These are phyloP conservation scores for Dynastes grantii DNA, from an alignment of 2,888 invertebrate species.

Conservation along the genomic window DNA sequence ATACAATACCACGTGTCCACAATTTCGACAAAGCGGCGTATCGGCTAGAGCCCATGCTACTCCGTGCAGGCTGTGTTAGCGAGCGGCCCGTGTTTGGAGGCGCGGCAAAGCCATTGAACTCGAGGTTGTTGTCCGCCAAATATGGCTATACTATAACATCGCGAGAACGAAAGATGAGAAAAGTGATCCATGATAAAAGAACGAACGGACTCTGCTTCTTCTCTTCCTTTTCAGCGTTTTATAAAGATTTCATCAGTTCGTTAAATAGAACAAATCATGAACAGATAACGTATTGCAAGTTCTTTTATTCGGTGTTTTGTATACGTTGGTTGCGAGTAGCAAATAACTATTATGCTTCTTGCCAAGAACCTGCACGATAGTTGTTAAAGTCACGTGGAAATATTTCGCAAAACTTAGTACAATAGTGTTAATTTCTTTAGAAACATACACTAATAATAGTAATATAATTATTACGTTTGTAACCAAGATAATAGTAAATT, in stretches of 20 bases:
- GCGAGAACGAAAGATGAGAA: conserved; percentile 54
- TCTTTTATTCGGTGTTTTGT: not conserved
- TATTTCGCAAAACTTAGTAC: too few species aligned
- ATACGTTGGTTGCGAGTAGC: too few species aligned
- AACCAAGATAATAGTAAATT: not conserved
- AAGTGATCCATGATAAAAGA: conserved; percentile 57
- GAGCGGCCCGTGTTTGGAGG: conserved; percentile 64
- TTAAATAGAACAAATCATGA: not conserved
- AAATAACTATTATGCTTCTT: too few species aligned
- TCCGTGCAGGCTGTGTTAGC: conserved; percentile 52
- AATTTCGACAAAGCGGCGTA: conserved; percentile 54
- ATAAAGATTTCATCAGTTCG: too few species aligned
- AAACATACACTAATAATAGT: not conserved
- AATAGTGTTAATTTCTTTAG: too few species aligned
- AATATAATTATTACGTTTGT: not conserved
- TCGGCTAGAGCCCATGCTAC: conserved; percentile 50
- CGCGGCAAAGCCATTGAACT: conserved; percentile 69
- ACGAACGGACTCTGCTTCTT: conserved; percentile 30
- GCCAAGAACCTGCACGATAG: too few species aligned
- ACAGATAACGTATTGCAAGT: conserved; percentile 9
- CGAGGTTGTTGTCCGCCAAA: conserved; percentile 70
- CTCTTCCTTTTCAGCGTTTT: not conserved
- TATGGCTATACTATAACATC: conserved; percentile 62
- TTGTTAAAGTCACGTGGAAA: too few species aligned
- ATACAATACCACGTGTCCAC: conserved; percentile 58